Evolutionary conservation across 2,113 vertebrate genomes (phyloP).

Genomic region (Scartelaos histophorus): DNA sequence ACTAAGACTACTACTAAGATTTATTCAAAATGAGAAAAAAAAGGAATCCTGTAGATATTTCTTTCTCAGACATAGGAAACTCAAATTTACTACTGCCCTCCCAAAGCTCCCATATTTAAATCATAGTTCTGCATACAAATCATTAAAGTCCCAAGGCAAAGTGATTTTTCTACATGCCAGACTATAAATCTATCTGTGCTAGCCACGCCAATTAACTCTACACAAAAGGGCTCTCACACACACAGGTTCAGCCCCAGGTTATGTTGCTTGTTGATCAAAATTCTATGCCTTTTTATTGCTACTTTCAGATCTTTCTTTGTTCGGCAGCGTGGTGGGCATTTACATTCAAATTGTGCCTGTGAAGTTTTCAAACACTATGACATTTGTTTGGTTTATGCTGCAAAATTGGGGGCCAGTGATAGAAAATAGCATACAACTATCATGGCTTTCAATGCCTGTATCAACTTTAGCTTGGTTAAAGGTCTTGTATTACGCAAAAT

Average conservation of each 20-base stretch:
- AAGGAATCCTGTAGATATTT: slow-evolving; percentile 25
- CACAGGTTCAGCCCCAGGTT: slow-evolving; percentile 32
- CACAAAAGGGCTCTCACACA: slow-evolving; percentile 32
- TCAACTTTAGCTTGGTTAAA: background rate
- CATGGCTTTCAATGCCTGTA: background rate
- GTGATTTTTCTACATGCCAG: slow-evolving; percentile 34
- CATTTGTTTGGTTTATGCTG: background rate
- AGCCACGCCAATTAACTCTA: slow-evolving; percentile 58
- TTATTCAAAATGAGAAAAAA: slow-evolving; percentile 43
- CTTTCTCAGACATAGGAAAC: slow-evolving; percentile 43
- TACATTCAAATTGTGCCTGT: background rate
- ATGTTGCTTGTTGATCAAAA: slow-evolving; percentile 33
- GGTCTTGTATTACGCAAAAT: too few species aligned
- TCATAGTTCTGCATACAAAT: slow-evolving; percentile 66
- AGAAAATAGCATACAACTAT: background rate
- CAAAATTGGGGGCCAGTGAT: background rate
- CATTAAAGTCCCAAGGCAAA: slow-evolving; percentile 59
- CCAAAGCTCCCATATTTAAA: slow-evolving; percentile 54
- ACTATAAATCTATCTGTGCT: slow-evolving; percentile 54
- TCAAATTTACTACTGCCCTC: slow-evolving; percentile 44
- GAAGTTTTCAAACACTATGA: background rate
- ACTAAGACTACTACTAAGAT: slow-evolving; percentile 45
- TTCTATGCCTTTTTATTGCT: slow-evolving; percentile 26
- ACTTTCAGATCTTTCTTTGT: background rate
- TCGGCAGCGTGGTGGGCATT: background rate